Percentiles rank a stretch among this genome's conserved stretches.
These are phyloP conservation scores for Alectura lathami DNA, from an alignment of 2,113 vertebrate species.

Conservation along the genomic window DNA sequence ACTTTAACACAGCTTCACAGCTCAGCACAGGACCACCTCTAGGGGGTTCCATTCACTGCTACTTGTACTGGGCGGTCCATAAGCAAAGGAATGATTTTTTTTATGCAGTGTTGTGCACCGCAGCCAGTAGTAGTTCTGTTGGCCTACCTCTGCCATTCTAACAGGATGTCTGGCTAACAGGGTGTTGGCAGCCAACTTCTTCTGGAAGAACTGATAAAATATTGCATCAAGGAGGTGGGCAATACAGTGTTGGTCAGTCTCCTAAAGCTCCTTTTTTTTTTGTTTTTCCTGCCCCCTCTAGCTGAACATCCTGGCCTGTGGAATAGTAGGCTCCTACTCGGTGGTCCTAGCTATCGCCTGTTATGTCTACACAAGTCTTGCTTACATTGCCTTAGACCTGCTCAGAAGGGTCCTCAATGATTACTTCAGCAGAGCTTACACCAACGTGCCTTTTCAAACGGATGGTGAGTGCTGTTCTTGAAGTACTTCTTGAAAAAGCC, in stretches of 20 bases:
- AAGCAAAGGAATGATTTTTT: not conserved
- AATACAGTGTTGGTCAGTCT: not conserved
- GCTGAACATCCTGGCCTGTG: constrained; percentile 91
- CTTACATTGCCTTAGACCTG: constrained; percentile 88
- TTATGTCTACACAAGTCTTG: constrained; percentile 91
- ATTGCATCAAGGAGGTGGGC: not conserved
- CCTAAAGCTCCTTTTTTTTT: not conserved
- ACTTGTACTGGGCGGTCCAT: not conserved
- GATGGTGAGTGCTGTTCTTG: constrained; percentile 82
- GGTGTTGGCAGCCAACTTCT: not conserved
- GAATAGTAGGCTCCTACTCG: constrained; percentile 83
- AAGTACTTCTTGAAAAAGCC: not conserved
- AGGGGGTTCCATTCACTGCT: not conserved
- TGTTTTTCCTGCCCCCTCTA: constrained; percentile 20
- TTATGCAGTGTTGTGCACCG: not conserved
- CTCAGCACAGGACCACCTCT: not conserved
- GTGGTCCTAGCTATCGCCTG: constrained; percentile 85
- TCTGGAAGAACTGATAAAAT: not conserved
- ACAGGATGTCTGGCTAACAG: not conserved
- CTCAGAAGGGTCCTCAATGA: constrained; percentile 87
- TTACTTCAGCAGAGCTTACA: constrained; percentile 82
- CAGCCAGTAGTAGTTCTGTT: not conserved
- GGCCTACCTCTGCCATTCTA: not conserved
- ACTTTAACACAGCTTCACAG: not conserved
- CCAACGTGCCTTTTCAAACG: constrained; percentile 86